These are phyloP conservation scores for Acronicta psi DNA, from an alignment of 2,888 invertebrate genomes.

Conservation along the genomic window DNA sequence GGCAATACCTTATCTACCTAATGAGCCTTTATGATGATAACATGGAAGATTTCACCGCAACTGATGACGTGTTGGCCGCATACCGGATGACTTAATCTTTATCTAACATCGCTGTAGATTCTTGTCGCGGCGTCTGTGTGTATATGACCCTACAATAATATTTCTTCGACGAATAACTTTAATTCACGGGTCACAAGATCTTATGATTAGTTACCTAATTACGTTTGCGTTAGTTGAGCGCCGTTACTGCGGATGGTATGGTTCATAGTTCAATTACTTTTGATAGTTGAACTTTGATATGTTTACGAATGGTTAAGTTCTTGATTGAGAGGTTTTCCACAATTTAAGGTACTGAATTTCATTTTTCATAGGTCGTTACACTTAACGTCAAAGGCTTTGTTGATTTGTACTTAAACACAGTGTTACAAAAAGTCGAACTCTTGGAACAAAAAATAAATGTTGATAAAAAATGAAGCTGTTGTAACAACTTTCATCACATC, in stretches of 20 bases:
- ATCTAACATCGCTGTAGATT: conserved; percentile 40
- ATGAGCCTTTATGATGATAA: conserved; percentile 35
- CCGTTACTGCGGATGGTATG: conserved; percentile 24
- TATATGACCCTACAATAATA: conserved; percentile 28
- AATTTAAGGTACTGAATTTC: conserved; percentile 13
- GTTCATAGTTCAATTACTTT: conserved; percentile 47
- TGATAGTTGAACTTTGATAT: conserved; percentile 45
- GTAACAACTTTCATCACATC: too few relatives aligned
- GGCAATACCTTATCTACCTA: conserved; percentile 41
- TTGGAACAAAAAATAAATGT: too few relatives aligned
- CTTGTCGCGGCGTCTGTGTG: conserved; percentile 30
- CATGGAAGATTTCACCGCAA: conserved; percentile 23
- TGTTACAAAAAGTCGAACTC: background rate
- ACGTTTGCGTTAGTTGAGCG: conserved; percentile 46
- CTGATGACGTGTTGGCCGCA: conserved; percentile 26
- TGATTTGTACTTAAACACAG: too few relatives aligned
- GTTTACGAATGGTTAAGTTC: conserved; percentile 32
- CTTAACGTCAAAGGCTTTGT: conserved; percentile 16
- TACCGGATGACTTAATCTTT: conserved; percentile 45
- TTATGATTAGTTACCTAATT: conserved; percentile 47
- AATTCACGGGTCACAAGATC: conserved; percentile 46
- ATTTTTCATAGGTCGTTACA: conserved; percentile 17
- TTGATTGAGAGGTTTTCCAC: conserved; percentile 26
- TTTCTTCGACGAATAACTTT: conserved; percentile 42
- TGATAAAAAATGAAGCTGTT: too few relatives aligned